Base-by-base conservation (phyloP, 2,888 invertebrate genomes). In the Camptogramma bilineatum region DNA sequence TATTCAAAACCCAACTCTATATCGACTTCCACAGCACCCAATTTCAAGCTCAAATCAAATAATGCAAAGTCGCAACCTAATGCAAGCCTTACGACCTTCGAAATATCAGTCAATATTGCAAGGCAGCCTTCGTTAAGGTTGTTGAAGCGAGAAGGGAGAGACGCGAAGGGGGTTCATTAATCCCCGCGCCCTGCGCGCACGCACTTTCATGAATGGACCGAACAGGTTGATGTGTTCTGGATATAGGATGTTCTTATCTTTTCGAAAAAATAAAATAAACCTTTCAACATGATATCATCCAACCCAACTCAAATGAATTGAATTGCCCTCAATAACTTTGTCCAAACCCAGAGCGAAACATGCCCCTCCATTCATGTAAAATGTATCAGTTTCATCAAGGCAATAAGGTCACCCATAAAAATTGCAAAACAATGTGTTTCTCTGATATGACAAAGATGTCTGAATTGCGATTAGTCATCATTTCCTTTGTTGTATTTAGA, bases 171-270 rank as follows among this genome's bases (percentile, higher is more conserved):
- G 88, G 87, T 91, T 90, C 91, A 91, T 93, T 91, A 92, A 92
- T 91, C 92, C 92, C 91, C 92, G 90, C 91, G 89, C 92, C 90
- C 91, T 91, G 92, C 91, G 91, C 91, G 83, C 92, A 91, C 92
- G 92, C 92, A 93, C 92, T 93, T 92, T 93, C 91, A 93, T 93
- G 92, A 93, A 93, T 93, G 92, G 90, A 84, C 86, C 88, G 87
- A 92, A 92, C 92, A 93, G 92, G 92, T 93, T 93, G 91, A 91
- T 91, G 87, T 88, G 86, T 91, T 83, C 79, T 70, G 69, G 71
- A 73, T 85, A 93, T 84, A 91, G 91, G 85, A 19, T 89, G 91
- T 66, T 80, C 19, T 54, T 70, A 64, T 73, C 75, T 67, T 70
- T 63, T 63, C 52, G 51, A 71, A 58, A 58, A 63, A 58, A 58